These are phyloP conservation scores for Mastomys coucha DNA, from an alignment of 2,113 vertebrate species.

Conservation along the genomic window DNA sequence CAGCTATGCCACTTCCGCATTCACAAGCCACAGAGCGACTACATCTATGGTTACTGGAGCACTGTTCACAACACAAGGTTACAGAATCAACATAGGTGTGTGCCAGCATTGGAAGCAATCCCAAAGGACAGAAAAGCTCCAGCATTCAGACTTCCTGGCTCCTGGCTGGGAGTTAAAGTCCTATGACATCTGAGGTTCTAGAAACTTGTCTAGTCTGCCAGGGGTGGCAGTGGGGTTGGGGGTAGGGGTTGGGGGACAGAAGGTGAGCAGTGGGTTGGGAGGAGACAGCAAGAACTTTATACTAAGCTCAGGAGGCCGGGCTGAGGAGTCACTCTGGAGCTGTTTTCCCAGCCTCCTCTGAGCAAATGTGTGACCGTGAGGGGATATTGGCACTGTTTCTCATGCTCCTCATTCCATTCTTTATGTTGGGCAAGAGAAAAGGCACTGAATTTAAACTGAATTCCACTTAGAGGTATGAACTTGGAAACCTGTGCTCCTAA, in stretches of 20 bases:
- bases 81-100: background rate
- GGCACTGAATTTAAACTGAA: slow-evolving; percentile 13
- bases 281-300: background rate
- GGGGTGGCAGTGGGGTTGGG: background rate
- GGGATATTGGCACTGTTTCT: background rate
- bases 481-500: slow-evolving; percentile 35
- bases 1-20: background rate
- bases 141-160: background rate
- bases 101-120: background rate
- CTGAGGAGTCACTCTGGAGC: background rate
- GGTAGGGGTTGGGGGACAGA: no score
- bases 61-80: no score
- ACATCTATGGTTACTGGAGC: background rate
- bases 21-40: background rate
- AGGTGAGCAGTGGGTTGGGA: background rate
- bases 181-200: background rate
- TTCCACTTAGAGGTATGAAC: slow-evolving; percentile 27
- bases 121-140: background rate
- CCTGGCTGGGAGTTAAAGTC: background rate
- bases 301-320: background rate
- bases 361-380: background rate
- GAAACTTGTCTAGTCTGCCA: background rate
- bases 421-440: slow-evolving; percentile 35
- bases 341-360: background rate
- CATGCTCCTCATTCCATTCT: background rate